phyloP scores from a whole-genome alignment of 1,140 invertebrate species.

The Sycobia sp. region DNA sequence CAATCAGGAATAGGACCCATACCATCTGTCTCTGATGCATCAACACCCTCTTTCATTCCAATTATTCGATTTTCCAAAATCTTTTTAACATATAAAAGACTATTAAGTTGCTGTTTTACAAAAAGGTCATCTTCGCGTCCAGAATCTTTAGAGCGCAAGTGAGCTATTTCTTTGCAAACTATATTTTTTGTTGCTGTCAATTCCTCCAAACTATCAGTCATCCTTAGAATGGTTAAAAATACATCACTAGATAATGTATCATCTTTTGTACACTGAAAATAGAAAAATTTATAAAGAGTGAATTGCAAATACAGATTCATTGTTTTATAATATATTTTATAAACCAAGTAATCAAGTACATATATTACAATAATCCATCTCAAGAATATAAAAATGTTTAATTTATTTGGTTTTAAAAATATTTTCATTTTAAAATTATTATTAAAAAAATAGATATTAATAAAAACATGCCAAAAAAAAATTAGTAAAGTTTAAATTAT shows the following conservation, averaged over 20 bases:
- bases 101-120: constrained; percentile 89
- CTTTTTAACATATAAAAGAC: constrained; percentile 80
- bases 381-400: no score
- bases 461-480: no score
- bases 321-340: no score
- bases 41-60: constrained; percentile 66
- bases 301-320: no score
- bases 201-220: constrained; percentile 80
- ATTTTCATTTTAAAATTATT: no score
- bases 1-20: constrained; percentile 56
- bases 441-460: no score
- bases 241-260: constrained; percentile 77
- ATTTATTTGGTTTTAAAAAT: no score
- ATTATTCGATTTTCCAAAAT: constrained; percentile 73
- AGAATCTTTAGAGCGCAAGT: constrained; percentile 79
- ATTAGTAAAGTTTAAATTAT: no score
- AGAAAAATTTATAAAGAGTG: no score
- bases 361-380: no score
- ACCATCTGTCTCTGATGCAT: constrained; percentile 59
- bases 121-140: constrained; percentile 81
- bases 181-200: constrained; percentile 79
- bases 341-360: no score
- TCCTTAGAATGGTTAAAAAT: constrained; percentile 80
- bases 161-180: constrained; percentile 79
- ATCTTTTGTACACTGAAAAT: constrained; percentile 77